Base-by-base conservation (phyloP, 2,888 invertebrate species). In the Asteroscopus sphinx region DNA sequence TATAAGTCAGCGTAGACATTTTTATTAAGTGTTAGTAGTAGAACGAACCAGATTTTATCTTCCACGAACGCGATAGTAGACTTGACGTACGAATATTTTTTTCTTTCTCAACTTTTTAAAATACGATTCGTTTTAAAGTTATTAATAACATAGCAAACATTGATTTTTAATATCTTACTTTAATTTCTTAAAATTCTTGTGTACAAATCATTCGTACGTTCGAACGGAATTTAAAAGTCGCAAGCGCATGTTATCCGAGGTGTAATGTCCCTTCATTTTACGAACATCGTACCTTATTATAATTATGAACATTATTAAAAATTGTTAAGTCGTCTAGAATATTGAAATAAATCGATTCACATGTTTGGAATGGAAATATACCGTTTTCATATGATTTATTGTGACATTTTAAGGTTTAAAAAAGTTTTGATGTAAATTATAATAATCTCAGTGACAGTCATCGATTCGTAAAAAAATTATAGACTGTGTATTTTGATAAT, bases 401-500 rank as follows among this genome's bases (percentile, higher is more conserved):
- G 70, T 69, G 65, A 68, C 68, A 65, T 64, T n/a, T n/a, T 60
- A 60, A 45, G 46, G 41, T 68, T 53, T 42, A 61, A 60, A 48
- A 54, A 61, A 49, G 42, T 56, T 65, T 65, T 60, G 17, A 77
- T 76, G 77, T 76, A 77, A 79, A 79, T 78, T 76, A 71, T 81
- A n/a, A 84, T 83, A 89, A 89, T 90, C 89, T 89, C 90, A 89
- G 79, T 82, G 85, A 79, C 81, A 80, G 78, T 68, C 68, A 80
- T 85, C 81, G 78, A 87, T 84, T 86, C 83, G 82, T 76, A 73
- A 73, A 68, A 69, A 81, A 56, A 63, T 48, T 59, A 85, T 84
- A 90, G 88, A 91, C 90, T 91, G 87, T 92, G 90, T 90, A 88
- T 89, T 88, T 89, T 91, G 91, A 90, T 92, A 92, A 89, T 73